These are phyloP conservation scores for Dexiosoma caninum DNA, from an alignment of 2,888 invertebrate genomes.

Conservation along the genomic window DNA sequence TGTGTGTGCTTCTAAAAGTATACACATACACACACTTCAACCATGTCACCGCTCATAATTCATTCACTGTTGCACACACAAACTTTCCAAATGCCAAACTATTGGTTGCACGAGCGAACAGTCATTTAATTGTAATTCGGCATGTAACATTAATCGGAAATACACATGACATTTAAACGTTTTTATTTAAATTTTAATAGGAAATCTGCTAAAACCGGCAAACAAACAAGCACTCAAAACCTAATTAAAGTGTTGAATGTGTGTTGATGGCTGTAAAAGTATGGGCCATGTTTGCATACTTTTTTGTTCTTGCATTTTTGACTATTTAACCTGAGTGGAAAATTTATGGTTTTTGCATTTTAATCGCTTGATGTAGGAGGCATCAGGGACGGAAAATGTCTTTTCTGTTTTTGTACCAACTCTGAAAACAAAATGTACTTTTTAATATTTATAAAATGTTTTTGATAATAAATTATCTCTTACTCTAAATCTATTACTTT, in stretches of 20 bases:
- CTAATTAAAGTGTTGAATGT: background rate
- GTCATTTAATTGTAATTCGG: slow-evolving; percentile 43
- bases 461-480: too few species aligned
- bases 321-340: slow-evolving; percentile 8
- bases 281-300: background rate
- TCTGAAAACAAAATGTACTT: too few species aligned
- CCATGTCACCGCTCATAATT: background rate
- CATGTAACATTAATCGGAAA: slow-evolving; percentile 51
- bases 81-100: background rate
- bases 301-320: too few species aligned
- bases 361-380: background rate
- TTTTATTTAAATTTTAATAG: background rate
- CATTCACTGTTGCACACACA: background rate
- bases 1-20: too few species aligned
- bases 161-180: slow-evolving; percentile 10
- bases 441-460: too few species aligned
- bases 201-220: background rate
- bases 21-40: background rate
- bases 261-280: background rate
- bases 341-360: background rate
- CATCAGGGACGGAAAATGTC: too few species aligned
- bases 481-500: too few species aligned
- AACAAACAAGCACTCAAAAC: background rate
- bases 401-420: too few species aligned
- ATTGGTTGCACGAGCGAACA: too few species aligned